Base-by-base conservation (phyloP, 2,888 invertebrate species). In the Cantharis rufa region DNA sequence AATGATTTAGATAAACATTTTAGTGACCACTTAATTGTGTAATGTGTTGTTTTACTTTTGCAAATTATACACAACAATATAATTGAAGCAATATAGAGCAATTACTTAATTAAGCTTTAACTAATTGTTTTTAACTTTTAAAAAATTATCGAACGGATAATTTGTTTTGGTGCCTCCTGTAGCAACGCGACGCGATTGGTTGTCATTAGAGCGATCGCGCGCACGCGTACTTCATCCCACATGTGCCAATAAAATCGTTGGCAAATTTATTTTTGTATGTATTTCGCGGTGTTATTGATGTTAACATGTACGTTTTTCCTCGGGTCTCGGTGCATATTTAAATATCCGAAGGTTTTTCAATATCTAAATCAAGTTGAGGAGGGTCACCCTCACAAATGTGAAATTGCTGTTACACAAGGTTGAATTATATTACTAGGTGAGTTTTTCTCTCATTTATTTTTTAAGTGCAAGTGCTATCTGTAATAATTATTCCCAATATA, bases 361-460 rank as follows among this genome's bases (percentile, higher is more conserved):
- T 64, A 18, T 66, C 62, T 48, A 70, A 63, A 66, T 18, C 16
- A 74, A 75, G 70, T 66, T 74, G 70, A 70, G 74, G 74, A 71
- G 73, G 73, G 69, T 73, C 66, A 62, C 73, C 69, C 72, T 70
- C 32, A 24, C 63, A 63, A 63, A 62, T 18, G 16, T 74, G 69
- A 70, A 69, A 21, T 72, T n/a, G n/a, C 18, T n/a, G 28, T 71
- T 68, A 68, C 32, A 32, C 28, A 32, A 32, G 69, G 28, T 69
- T 69, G n/a, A 28, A 16, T 2, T 16, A 32, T 13, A 18, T 18
- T 18, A 18, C 10, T 69, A 69, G 69, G 32, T 69, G 16, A 16
- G 32, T 69, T 11, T 15, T 69, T 16, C 13, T 64, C 9, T 64
- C 1, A 18, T 7, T 18, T 66, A 18, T 66, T 21, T 13, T 63